Evolutionary conservation across 2,113 vertebrate species (phyloP).

Genomic region (Silurus asotus): DNA sequence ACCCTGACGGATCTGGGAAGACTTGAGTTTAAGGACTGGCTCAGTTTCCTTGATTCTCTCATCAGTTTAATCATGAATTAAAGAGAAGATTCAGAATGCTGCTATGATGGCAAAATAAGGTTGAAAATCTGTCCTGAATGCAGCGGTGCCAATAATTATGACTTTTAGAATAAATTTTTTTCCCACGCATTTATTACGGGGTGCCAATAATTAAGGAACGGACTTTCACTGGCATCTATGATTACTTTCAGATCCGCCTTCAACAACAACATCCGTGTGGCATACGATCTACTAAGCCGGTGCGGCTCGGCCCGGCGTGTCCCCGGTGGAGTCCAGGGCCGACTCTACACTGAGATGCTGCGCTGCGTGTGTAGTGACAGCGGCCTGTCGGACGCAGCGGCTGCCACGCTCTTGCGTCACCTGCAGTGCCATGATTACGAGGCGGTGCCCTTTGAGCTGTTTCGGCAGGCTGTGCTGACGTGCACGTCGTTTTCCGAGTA

Average conservation of each 20-base stretch:
- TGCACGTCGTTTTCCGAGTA: constrained; percentile 91
- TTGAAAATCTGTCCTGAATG: not conserved
- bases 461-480: constrained; percentile 85
- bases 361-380: constrained; percentile 80
- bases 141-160: not conserved
- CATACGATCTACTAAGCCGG: constrained; percentile 74
- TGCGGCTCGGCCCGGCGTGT: constrained; percentile 60
- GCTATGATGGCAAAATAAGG: not conserved
- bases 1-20: not conserved
- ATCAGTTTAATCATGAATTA: not conserved
- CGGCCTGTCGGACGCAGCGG: constrained; percentile 74
- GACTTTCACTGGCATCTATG: not conserved
- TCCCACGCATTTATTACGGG: not conserved
- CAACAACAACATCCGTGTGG: constrained; percentile 74
- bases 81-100: not conserved
- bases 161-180: not conserved
- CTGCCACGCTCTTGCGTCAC: constrained; percentile 76
- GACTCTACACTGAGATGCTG: constrained; percentile 83
- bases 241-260: constrained; percentile 72
- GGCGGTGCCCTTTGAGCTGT: constrained; percentile 85
- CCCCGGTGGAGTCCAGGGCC: constrained; percentile 78
- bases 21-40: not conserved
- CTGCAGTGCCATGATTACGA: constrained; percentile 89
- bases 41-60: not conserved
- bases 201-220: not conserved